Base-by-base conservation (phyloP, 2,888 invertebrate species). In the Ormia ochracea region DNA sequence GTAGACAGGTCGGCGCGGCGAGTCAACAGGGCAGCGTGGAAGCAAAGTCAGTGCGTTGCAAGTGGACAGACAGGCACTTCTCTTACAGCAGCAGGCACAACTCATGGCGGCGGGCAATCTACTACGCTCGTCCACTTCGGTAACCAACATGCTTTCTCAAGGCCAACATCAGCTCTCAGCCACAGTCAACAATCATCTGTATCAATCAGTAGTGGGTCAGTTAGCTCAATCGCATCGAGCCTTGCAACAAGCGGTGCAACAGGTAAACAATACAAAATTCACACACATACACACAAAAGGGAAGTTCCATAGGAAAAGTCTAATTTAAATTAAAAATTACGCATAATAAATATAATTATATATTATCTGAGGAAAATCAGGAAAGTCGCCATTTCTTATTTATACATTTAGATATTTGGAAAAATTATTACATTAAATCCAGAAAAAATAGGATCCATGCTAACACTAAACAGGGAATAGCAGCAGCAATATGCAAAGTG, bases 1-100 rank as follows among this genome's bases (percentile, higher is more conserved):
- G 94, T 94, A 94, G 94, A 94, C 94, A 94, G 94, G 94, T 94
- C 94, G 94, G 92, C 94, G 94, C 94, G 94, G 93, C 94, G 94
- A 94, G 90, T 93, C 93, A 94, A 93, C 92, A 93, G 94, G 92
- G 93, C 94, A 92, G 94, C 94, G 94, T 94, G 94, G 94, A 94
- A 94, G 92, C 94, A 94, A 92, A 94, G 94, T 91, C 94, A 94
- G 92, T 94, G 94, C 92, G 93, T 94, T 92, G 93, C 94, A 91
- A 94, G 94, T 90, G 94, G 94, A 87, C 90, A 90, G 89, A 85
- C 88, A 87, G 87, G 84, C 87, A 82, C 68, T 80, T 68, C 87
- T 87, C 85, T 87, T 87, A 86, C 88, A 87, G 90, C 90, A 86
- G 86, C 90, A 86, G 87, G 89, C 89, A 86, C 89, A 88, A 86